Conservation (phyloP, 2,113 vertebrate species). For the Sceloporus undulatus region DNA sequence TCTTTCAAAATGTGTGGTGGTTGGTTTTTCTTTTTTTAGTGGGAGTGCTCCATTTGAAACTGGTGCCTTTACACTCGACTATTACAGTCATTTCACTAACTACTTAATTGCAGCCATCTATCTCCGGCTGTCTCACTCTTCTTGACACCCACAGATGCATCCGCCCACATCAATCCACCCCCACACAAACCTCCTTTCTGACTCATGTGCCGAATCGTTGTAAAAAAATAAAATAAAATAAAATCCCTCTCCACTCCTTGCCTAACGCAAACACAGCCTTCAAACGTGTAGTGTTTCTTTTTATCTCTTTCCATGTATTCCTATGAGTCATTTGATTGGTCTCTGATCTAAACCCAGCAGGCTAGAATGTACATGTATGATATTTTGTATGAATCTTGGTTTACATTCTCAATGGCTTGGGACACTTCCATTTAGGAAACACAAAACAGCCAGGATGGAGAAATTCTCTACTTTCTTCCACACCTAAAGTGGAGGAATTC, state of each 20-base stretch:
- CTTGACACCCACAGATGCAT: constrained; percentile 77
- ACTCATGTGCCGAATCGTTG: constrained; percentile 71
- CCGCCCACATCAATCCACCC: constrained; percentile 61
- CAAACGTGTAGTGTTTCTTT: constrained; percentile 66
- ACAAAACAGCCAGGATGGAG: background rate
- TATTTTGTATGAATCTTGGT: constrained; percentile 55
- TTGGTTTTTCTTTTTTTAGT: constrained; percentile 26
- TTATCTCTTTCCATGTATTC: constrained; percentile 76
- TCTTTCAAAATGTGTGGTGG: constrained; percentile 30
- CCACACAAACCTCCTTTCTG: constrained; percentile 70
- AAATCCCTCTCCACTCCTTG: constrained; percentile 51
- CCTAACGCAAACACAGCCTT: constrained; percentile 66
- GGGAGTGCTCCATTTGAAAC: constrained; percentile 7
- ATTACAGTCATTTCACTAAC: constrained; percentile 70
- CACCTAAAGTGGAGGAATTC: constrained; percentile 42
- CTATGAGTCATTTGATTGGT: constrained; percentile 71
- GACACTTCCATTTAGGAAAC: background rate
- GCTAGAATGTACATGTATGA: constrained; percentile 53
- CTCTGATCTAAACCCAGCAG: constrained; percentile 70
- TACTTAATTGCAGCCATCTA: constrained; percentile 72
- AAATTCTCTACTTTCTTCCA: constrained; percentile 27
- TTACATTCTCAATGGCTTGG: constrained; percentile 29
- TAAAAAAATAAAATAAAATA: constrained; percentile 47
- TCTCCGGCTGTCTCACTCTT: constrained; percentile 72
- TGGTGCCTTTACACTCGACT: constrained; percentile 70